These are phyloP conservation scores for Gila robusta DNA, from an alignment of 2,797 vertebrate genomes.

Conservation along the genomic window DNA sequence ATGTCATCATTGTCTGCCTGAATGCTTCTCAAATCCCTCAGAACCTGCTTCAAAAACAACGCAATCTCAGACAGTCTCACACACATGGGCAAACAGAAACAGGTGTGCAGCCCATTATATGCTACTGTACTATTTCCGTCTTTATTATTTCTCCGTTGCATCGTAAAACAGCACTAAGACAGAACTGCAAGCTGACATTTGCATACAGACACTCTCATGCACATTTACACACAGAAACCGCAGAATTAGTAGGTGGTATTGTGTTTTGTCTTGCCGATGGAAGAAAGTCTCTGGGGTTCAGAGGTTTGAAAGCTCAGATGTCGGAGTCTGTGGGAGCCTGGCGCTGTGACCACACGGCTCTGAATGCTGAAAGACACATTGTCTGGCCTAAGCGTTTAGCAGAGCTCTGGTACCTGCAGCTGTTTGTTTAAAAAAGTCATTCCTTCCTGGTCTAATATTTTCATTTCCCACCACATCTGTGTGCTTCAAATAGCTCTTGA, in stretches of 20 bases:
- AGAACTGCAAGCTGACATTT: conserved; percentile 7
- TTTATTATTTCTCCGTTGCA: background rate
- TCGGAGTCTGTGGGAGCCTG: conserved; percentile 43
- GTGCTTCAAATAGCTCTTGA: conserved; percentile 7
- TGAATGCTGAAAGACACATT: conserved; percentile 53
- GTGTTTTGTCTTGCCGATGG: conserved; percentile 41
- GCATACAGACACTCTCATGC: background rate
- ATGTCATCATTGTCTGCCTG: conserved; percentile 29
- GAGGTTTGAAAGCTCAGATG: conserved; percentile 39
- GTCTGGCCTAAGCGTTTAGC: conserved; percentile 19
- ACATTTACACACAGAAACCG: background rate
- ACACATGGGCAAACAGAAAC: conserved; percentile 16
- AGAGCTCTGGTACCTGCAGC: conserved; percentile 34
- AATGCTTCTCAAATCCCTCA: conserved; percentile 14
- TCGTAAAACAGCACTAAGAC: background rate
- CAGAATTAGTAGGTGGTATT: conserved; percentile 10
- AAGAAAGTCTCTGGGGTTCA: conserved; percentile 37
- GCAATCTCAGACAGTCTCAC: conserved; percentile 4
- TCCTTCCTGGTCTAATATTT: conserved; percentile 46
- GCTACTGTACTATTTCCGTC: background rate
- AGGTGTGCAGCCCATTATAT: conserved; percentile 4
- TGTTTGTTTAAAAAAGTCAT: conserved; percentile 45
- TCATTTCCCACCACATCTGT: conserved; percentile 41
- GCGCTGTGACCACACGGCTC: background rate
- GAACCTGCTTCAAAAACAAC: conserved; percentile 10